Evolutionary conservation across 2,888 invertebrate species (phyloP).

Genomic region (Plagodis dolabraria): DNA sequence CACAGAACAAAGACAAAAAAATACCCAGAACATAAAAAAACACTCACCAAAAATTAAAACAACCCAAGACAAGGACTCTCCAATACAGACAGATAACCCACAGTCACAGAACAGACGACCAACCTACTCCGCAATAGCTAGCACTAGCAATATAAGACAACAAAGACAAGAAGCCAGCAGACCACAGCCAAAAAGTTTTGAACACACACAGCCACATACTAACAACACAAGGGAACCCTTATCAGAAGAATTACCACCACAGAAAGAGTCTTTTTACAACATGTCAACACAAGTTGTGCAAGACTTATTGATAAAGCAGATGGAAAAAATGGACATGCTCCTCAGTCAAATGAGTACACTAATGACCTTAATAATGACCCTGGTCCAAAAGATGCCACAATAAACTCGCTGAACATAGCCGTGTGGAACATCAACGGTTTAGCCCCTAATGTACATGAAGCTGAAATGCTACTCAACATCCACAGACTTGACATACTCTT

Average conservation of each 20-base stretch:
- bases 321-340: not conserved
- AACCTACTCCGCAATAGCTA: not conserved
- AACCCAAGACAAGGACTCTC: no score
- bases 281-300: not conserved
- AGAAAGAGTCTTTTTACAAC: not conserved
- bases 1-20: no score
- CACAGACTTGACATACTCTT: not conserved
- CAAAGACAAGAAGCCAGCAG: no score
- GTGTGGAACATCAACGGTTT: not conserved
- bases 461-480: not conserved
- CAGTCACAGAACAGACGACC: not conserved
- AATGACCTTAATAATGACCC: not conserved
- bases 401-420: not conserved
- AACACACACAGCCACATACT: no score
- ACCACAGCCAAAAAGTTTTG: no score
- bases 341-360: not conserved
- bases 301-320: not conserved
- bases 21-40: no score
- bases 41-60: no score
- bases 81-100: not conserved
- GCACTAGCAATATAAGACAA: no score
- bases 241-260: no score
- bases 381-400: not conserved
- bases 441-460: not conserved
- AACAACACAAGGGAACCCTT: not conserved